Conservation (phyloP, 2,797 vertebrate genomes). For the Chelon labrosus region DNA sequence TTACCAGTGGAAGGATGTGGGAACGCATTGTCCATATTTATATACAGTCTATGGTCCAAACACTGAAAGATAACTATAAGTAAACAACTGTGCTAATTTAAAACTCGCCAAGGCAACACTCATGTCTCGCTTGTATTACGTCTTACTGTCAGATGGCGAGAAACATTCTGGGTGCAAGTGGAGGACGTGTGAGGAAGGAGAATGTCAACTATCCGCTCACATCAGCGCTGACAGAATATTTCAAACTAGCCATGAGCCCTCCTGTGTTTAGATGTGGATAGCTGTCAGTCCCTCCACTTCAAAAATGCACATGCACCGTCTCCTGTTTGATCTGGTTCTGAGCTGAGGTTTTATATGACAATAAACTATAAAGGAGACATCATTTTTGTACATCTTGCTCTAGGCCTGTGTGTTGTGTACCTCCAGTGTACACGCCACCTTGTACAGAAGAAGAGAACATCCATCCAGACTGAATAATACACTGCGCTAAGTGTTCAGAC, state of each 20-base stretch:
- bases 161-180: constrained; percentile 41
- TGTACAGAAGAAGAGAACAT: constrained; percentile 23
- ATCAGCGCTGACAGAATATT: constrained; percentile 34
- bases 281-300: constrained; percentile 37
- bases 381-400: constrained; percentile 18
- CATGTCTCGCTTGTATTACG: constrained; percentile 9
- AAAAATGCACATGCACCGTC: constrained; percentile 30
- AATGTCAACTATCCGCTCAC: constrained; percentile 27
- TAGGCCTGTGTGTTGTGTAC: constrained; percentile 1
- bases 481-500: constrained; percentile 14
- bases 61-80: constrained; percentile 28
- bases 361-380: constrained; percentile 17
- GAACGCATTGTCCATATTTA: too few relatives aligned
- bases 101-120: constrained; percentile 36
- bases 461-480: constrained; percentile 28
- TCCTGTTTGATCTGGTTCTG: constrained; percentile 23
- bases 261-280: constrained; percentile 27
- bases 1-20: too few relatives aligned
- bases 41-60: neutral
- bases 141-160: constrained; percentile 51
- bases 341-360: constrained; percentile 18
- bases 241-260: constrained; percentile 34
- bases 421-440: constrained; percentile 13
- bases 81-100: constrained; percentile 33
- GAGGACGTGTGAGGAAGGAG: constrained; percentile 39